Conservation (phyloP, 2,888 invertebrate species). For the Drosophila picticornis region DNA sequence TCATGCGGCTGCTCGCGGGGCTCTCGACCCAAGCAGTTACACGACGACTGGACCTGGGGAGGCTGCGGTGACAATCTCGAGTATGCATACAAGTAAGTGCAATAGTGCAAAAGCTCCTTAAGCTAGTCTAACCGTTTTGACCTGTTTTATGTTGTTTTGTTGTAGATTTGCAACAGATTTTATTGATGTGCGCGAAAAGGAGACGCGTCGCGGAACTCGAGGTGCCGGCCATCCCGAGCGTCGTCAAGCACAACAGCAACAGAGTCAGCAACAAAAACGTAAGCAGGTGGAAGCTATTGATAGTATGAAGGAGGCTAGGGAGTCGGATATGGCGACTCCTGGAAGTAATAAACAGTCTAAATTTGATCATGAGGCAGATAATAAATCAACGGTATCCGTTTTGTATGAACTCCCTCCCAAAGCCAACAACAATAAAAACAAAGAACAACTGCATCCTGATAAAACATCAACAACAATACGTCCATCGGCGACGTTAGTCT, state of each 20-base stretch:
- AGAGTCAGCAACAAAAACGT: conserved; percentile 47
- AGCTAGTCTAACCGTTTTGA: not conserved
- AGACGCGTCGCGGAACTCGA: conserved; percentile 92
- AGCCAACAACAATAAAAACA: conserved; percentile 22
- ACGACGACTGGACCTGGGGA: conserved; percentile 98
- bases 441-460: conserved; percentile 27
- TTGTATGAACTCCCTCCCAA: conserved; percentile 19
- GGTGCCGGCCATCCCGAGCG: conserved; percentile 86
- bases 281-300: conserved; percentile 74
- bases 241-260: conserved; percentile 31
- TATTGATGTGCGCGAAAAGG: conserved; percentile 96
- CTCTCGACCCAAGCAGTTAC: conserved; percentile 92
- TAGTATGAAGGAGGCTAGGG: conserved; percentile 48
- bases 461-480: conserved; percentile 35
- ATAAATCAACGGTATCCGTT: conserved; percentile 21
- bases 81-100: conserved; percentile 95
- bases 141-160: not conserved
- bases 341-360: conserved; percentile 13
- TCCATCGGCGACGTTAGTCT: conserved; percentile 27
- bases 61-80: conserved; percentile 99
- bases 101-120: too few species aligned
- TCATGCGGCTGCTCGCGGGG: conserved; percentile 96
- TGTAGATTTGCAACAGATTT: conserved; percentile 96
- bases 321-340: conserved; percentile 22
- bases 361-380: not conserved